phyloP scores from a whole-genome alignment of 2,113 vertebrate genomes.

The Turnix velox region DNA sequence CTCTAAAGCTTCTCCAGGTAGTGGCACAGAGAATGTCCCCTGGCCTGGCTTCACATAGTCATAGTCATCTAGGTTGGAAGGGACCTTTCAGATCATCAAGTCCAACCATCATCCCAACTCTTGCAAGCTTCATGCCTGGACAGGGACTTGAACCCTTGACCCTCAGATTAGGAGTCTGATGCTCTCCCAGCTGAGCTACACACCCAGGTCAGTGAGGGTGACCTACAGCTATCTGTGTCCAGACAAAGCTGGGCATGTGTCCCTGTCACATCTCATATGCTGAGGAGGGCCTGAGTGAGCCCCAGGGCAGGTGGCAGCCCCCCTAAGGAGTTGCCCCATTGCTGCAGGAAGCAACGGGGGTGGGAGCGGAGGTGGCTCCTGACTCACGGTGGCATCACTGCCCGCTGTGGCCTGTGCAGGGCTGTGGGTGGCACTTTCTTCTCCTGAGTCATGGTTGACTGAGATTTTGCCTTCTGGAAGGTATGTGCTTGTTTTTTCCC shows the following conservation, averaged over 20 bases:
- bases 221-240: not conserved
- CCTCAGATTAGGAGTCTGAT: too few relatives aligned
- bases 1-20: too few relatives aligned
- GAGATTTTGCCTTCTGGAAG: conserved; percentile 13
- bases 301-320: not conserved
- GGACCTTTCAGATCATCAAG: too few relatives aligned
- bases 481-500: not conserved
- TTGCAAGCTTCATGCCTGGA: too few relatives aligned
- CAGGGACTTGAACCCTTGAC: too few relatives aligned
- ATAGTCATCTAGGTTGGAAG: too few relatives aligned
- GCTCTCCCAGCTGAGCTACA: too few relatives aligned
- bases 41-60: not conserved
- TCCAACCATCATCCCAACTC: too few relatives aligned
- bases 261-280: not conserved
- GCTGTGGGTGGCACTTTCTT: conserved; percentile 32
- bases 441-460: conserved; percentile 39
- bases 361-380: not conserved
- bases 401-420: not conserved
- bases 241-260: not conserved
- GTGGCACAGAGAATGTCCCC: not conserved
- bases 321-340: not conserved
- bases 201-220: not conserved
- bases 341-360: not conserved
- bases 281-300: not conserved
- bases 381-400: not conserved